A percentile compares a stretch with the other conserved stretches of the same genome.
phyloP scores from a whole-genome alignment of 2,888 invertebrate genomes.

The Tribolium freemani region DNA sequence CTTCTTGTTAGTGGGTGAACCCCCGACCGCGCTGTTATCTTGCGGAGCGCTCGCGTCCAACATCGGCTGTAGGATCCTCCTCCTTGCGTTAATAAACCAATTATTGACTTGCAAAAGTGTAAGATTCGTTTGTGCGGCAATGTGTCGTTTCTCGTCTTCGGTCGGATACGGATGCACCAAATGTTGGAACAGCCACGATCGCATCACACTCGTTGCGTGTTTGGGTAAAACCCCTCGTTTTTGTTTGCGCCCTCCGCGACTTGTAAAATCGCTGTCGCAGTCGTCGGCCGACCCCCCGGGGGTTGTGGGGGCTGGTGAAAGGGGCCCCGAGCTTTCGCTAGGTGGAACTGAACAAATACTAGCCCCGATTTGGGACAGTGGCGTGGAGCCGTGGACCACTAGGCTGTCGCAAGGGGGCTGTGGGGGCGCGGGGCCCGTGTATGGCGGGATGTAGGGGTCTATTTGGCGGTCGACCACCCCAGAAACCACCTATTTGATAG shows the following conservation, averaged over 20 bases:
- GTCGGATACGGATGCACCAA: slow-evolving; percentile 97
- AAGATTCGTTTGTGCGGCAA: slow-evolving; percentile 90
- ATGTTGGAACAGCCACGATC: slow-evolving; percentile 97
- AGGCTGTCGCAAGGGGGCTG: slow-evolving; percentile 60
- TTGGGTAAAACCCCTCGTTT: slow-evolving; percentile 95
- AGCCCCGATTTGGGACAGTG: slow-evolving; percentile 88
- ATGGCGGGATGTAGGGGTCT: slow-evolving; percentile 60
- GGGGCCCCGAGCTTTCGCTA: slow-evolving; percentile 70
- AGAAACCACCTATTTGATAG: slow-evolving; percentile 63
- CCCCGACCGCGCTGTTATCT: slow-evolving; percentile 55
- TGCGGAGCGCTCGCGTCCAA: slow-evolving; percentile 77
- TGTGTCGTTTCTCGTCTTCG: slow-evolving; percentile 92
- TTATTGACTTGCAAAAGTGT: slow-evolving; percentile 87
- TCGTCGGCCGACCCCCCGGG: slow-evolving; percentile 74
- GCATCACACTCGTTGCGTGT: slow-evolving; percentile 95
- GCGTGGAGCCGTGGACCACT: slow-evolving; percentile 87
- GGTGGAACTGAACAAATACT: slow-evolving; percentile 75
- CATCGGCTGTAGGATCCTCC: slow-evolving; percentile 94
- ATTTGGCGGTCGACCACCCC: slow-evolving; percentile 58
- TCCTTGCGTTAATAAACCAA: slow-evolving; percentile 94
- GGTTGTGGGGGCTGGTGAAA: slow-evolving; percentile 75
- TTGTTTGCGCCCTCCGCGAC: slow-evolving; percentile 73
- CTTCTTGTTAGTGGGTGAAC: slow-evolving; percentile 66
- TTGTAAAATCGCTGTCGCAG: slow-evolving; percentile 69
- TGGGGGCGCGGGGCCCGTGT: slow-evolving; percentile 60